Evolutionary conservation across 2,797 vertebrate species (phyloP).

Genomic region (Gobionotothen gibberifrons): DNA sequence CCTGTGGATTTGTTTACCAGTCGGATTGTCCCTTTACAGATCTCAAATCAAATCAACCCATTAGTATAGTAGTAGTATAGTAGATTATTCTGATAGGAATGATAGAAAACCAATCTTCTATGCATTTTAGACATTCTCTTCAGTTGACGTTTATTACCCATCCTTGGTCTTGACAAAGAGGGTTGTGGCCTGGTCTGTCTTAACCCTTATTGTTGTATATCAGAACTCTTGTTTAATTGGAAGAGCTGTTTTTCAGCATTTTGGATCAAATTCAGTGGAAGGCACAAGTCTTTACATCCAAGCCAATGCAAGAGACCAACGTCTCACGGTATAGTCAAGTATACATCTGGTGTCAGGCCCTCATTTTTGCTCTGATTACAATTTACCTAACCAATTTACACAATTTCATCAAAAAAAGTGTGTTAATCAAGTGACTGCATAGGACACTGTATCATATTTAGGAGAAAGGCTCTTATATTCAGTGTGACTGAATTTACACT

Average conservation of each 20-base stretch:
- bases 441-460: neutral
- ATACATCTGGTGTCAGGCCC: neutral
- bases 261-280: too few species aligned
- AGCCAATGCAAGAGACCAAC: neutral
- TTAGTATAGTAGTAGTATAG: neutral
- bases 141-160: neutral
- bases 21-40: neutral
- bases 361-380: too few species aligned
- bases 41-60: neutral
- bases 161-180: neutral
- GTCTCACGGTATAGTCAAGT: neutral
- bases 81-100: neutral
- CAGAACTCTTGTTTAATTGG: neutral
- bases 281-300: neutral
- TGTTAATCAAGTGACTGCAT: neutral
- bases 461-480: neutral
- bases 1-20: neutral
- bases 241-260: too few species aligned
- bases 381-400: neutral
- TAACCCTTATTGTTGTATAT: neutral
- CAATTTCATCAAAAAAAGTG: neutral
- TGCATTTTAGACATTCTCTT: too few species aligned
- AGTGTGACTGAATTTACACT: neutral
- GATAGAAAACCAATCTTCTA: too few species aligned
- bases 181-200: neutral